These are phyloP conservation scores for Leptodactylus fuscus DNA, from an alignment of 2,113 vertebrate genomes.

Conservation along the genomic window DNA sequence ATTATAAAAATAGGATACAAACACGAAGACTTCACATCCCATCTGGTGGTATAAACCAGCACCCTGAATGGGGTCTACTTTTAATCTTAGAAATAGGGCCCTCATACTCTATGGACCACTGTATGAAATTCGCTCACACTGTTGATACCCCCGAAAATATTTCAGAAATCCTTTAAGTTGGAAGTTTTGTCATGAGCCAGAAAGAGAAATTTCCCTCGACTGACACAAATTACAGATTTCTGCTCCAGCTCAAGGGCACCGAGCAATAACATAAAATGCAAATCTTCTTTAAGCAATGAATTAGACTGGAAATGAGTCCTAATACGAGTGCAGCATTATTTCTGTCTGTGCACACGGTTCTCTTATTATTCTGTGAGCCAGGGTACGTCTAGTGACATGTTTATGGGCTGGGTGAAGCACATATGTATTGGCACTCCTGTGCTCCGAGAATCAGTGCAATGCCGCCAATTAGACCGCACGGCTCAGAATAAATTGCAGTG, in stretches of 20 bases:
- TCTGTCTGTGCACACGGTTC: background rate
- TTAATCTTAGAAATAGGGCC: too few species aligned
- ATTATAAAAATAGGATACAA: too few species aligned
- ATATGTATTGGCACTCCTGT: conserved; percentile 5
- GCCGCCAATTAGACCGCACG: conserved; percentile 29
- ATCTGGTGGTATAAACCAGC: too few species aligned
- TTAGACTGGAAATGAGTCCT: background rate
- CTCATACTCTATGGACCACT: too few species aligned
- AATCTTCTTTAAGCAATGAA: background rate
- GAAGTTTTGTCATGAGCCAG: background rate
- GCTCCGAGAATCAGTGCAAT: conserved; percentile 16
- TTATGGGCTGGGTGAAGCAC: background rate
- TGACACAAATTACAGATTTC: background rate
- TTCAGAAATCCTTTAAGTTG: too few species aligned
- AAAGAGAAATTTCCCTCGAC: background rate
- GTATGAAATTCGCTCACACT: too few species aligned
- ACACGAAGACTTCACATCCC: too few species aligned
- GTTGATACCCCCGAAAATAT: too few species aligned
- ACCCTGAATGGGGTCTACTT: too few species aligned
- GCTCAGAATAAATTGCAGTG: conserved; percentile 53
- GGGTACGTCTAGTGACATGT: background rate
- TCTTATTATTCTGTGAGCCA: background rate
- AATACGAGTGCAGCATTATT: background rate
- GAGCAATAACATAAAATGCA: background rate
- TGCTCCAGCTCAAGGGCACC: background rate